Percentiles rank a stretch among this genome's conserved stretches.
Evolutionary conservation across 2,888 invertebrate species (phyloP).

Genomic region (Byasa hedistus): DNA sequence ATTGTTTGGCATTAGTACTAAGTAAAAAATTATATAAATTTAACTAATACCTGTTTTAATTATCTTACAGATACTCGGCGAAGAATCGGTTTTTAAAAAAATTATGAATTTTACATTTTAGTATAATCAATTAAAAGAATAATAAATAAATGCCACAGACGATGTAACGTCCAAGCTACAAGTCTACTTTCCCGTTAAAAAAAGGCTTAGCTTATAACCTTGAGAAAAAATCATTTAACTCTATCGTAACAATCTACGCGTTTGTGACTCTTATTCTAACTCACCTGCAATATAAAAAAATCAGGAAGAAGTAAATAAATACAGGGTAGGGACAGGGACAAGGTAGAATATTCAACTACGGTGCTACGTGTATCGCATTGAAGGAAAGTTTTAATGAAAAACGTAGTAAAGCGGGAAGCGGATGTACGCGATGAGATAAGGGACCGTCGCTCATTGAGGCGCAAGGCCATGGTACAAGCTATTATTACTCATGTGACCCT

Average conservation of each 20-base stretch:
- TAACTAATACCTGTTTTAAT: too few species aligned
- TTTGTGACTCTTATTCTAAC: not conserved
- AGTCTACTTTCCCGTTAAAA: not conserved
- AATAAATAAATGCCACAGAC: too few species aligned
- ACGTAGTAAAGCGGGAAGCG: conserved; percentile 46
- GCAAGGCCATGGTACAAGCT: conserved; percentile 40
- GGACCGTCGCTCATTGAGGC: conserved; percentile 32
- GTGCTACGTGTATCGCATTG: conserved; percentile 13
- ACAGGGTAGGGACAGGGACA: conserved; percentile 7
- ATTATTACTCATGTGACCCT: conserved; percentile 41
- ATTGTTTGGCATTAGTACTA: too few species aligned
- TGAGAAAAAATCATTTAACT: not conserved
- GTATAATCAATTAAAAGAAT: too few species aligned
- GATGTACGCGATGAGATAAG: conserved; percentile 44
- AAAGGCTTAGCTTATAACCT: not conserved
- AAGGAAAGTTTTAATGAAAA: conserved; percentile 33
- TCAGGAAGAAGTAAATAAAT: conserved; percentile 1
- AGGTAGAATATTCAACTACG: conserved; percentile 10
- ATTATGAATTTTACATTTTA: too few species aligned
- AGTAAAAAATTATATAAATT: too few species aligned
- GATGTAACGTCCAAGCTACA: too few species aligned
- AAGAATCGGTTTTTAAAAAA: too few species aligned
- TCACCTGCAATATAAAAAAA: not conserved
- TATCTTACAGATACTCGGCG: too few species aligned
- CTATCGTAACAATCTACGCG: not conserved